Evolutionary conservation across 1,140 invertebrate species (phyloP).

Genomic region (Mesaphorura yosii): DNA sequence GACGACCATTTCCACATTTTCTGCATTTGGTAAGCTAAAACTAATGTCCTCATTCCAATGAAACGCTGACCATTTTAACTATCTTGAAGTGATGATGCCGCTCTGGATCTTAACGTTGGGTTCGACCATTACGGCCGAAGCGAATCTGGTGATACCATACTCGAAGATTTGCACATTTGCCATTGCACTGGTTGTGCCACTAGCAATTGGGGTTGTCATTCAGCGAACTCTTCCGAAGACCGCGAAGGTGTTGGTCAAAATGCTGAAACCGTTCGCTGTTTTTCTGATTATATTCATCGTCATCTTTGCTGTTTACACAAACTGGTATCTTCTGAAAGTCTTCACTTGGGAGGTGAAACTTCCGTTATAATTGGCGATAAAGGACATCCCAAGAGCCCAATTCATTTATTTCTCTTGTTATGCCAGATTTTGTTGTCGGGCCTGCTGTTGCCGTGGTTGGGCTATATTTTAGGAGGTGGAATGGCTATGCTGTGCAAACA

Average conservation of each 20-base stretch:
- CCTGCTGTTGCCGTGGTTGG: conserved; percentile 71
- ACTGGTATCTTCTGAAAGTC: conserved; percentile 78
- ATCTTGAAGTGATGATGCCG: conserved; percentile 73
- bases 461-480: conserved; percentile 63
- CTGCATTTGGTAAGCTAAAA: conserved; percentile 55
- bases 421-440: conserved; percentile 65
- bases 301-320: conserved; percentile 80
- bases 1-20: conserved; percentile 79
- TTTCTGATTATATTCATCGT: conserved; percentile 77
- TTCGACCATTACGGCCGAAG: conserved; percentile 57
- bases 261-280: conserved; percentile 75
- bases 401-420: conserved; percentile 31
- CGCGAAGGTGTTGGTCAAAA: conserved; percentile 55
- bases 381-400: conserved; percentile 43
- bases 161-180: conserved; percentile 61
- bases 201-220: conserved; percentile 64
- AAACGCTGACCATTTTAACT: not conserved
- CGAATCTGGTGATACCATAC: conserved; percentile 66
- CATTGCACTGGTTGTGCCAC: conserved; percentile 64
- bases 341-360: conserved; percentile 79
- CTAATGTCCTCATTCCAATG: not conserved
- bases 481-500: conserved; percentile 50
- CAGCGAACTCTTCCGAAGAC: conserved; percentile 55
- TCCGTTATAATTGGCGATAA: conserved; percentile 13
- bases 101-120: conserved; percentile 92